Evolutionary conservation across 2,113 vertebrate species (phyloP), one percentile per base, ranked within the genome.

Genomic region (Maylandia zebra): DNA sequence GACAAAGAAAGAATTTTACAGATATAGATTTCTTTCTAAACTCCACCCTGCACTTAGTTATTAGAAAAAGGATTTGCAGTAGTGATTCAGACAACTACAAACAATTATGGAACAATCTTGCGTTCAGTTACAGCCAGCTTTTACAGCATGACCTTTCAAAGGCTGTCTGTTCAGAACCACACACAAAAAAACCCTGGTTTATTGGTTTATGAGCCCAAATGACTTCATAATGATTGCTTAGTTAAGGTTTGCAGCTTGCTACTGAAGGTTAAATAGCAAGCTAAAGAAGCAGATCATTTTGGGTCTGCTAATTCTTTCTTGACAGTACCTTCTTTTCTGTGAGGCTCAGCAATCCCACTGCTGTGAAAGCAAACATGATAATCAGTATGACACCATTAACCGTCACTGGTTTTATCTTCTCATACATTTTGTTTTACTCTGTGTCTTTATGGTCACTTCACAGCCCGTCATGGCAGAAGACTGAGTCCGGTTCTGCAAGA

Each of bases 291-390:
- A 41, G 32, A 69, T 38, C 0, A n/a, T 64, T 69, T 41, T 69
- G 64, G 34, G 0, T 69, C 19, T 69, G 0, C 19, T 69, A 22
- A 22, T 6, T 38, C 64, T 69, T 41, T 22, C 34, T 69, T 38
- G 34, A 14, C 7, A 64, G 59, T 64, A 0, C 32, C 16, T 0
- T 3, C 64, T 38, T 38, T 41, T 38, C 4, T 69, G 34, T 4
- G 61, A 69, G 34, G 4, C 61, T 5, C 3, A 69, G 19, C 32
- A 38, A n/a, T 66, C 61, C 4, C 34, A 22, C 34, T 64, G 59
- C 59, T 64, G 59, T 7, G 27, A 16, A 59, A 59, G 13, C 56
- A 66, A 66, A 64, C 17, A 64, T 36, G 17, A 64, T 36, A 64
- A 64, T n/a, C 32, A 64, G 32, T 64, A 36, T 3, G 32, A 11